Evolutionary conservation across 2,888 invertebrate species (phyloP).

Genomic region (Apamea monoglypha): DNA sequence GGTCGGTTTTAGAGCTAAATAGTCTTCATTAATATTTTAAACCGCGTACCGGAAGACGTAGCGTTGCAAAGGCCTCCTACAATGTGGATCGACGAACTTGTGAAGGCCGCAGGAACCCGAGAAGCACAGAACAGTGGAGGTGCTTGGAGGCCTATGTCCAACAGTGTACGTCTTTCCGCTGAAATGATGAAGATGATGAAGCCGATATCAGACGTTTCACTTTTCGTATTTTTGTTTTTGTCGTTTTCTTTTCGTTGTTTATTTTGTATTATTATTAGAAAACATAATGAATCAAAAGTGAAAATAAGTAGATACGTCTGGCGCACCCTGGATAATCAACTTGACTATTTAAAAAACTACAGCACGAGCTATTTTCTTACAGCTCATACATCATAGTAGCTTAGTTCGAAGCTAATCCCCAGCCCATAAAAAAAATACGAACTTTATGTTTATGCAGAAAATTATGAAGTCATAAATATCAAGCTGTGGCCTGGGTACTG

Average conservation of each 20-base stretch:
- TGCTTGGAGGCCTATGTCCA: too few species aligned
- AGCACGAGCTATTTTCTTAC: neutral
- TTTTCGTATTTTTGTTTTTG: neutral
- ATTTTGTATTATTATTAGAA: neutral
- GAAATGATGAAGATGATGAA: neutral
- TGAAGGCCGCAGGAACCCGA: too few species aligned
- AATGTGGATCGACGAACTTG: too few species aligned
- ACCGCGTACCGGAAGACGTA: too few species aligned
- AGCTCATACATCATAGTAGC: neutral
- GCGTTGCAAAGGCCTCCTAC: too few species aligned
- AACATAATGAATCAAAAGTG: neutral
- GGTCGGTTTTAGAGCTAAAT: neutral
- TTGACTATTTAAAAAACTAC: neutral
- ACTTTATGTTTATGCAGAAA: conserved; percentile 26
- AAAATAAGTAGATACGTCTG: neutral
- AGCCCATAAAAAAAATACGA: conserved; percentile 9
- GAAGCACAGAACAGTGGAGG: too few species aligned
- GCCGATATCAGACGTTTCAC: neutral
- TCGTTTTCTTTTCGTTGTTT: too few species aligned
- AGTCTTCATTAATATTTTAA: neutral
- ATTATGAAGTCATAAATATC: conserved; percentile 40
- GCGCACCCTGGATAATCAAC: neutral
- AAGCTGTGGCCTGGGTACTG: conserved; percentile 2
- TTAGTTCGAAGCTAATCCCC: conserved; percentile 16
- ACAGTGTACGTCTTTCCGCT: too few species aligned